A percentile compares a stretch with the other conserved stretches of the same genome.
Conservation (phyloP, 2,113 vertebrate species). For the Ceyx cyanopectus region DNA sequence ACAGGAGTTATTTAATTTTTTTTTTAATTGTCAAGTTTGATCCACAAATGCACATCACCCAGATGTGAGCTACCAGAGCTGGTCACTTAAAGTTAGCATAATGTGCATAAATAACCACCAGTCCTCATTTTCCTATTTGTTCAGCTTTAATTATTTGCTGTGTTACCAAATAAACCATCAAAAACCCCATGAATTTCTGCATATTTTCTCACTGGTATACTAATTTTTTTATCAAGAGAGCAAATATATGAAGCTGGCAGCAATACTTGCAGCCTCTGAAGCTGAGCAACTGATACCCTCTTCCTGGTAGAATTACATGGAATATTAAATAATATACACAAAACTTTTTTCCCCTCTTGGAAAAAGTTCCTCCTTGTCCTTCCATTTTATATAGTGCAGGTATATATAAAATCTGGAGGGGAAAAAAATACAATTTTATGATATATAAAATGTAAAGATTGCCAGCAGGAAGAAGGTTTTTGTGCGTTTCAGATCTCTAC, state of each 20-base stretch:
- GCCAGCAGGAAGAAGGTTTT: neutral
- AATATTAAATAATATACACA: neutral
- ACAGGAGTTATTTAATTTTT: neutral
- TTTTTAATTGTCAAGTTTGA: neutral
- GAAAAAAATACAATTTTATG: neutral
- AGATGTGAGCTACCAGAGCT: neutral
- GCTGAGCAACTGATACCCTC: neutral
- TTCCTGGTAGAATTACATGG: neutral
- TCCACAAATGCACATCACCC: neutral
- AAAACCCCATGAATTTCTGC: neutral
- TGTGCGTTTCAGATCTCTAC: neutral
- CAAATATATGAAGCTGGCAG: neutral
- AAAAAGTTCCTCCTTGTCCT: neutral
- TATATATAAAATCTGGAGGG: neutral
- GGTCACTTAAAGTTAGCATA: neutral
- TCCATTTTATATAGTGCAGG: neutral
- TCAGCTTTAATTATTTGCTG: neutral
- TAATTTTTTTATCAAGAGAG: neutral
- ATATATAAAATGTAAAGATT: neutral
- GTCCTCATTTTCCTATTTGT: neutral
- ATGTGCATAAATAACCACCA: neutral
- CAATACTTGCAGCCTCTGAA: neutral
- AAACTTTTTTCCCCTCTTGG: neutral
- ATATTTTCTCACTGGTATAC: neutral
- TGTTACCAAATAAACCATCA: neutral